phyloP scores from a whole-genome alignment of 53 echinoderm and acorn worm species.

The Antedon mediterranea region DNA sequence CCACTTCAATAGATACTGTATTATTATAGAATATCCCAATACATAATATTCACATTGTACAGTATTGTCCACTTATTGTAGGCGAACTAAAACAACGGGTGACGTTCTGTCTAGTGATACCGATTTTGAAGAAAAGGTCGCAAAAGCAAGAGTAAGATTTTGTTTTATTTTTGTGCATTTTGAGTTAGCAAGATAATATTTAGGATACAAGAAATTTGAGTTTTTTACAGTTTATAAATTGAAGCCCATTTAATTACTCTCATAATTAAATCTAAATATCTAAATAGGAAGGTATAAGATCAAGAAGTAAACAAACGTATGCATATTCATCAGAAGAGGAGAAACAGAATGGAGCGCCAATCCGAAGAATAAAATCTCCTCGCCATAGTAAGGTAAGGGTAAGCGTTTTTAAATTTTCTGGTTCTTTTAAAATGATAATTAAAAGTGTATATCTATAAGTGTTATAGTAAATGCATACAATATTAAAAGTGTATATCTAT shows the following conservation, averaged over 20 bases:
- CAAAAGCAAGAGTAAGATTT: constrained; percentile 17
- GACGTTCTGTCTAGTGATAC: background rate
- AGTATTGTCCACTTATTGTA: too few species aligned
- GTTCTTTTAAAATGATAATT: too few species aligned
- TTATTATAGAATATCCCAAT: background rate
- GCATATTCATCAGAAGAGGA: constrained; percentile 48
- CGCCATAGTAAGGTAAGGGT: constrained; percentile 6
- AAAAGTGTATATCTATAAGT: too few species aligned
- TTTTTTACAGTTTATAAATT: too few species aligned
- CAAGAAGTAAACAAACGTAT: constrained; percentile 39
- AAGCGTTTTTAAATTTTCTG: too few species aligned
- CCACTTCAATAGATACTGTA: background rate
- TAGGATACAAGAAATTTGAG: too few species aligned
- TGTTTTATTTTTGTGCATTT: background rate
- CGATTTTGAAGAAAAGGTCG: constrained; percentile 18
- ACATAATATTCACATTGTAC: background rate
- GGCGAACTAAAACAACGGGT: constrained; percentile 15
- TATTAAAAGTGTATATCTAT: too few species aligned
- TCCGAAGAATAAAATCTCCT: constrained; percentile 25
- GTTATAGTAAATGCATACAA: too few species aligned
- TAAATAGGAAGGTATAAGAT: constrained; percentile 32
- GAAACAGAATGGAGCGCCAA: constrained; percentile 18
- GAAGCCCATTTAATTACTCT: too few species aligned
- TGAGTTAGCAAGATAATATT: too few species aligned
- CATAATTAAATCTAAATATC: too few species aligned